These are phyloP conservation scores for Aptenodytes patagonicus DNA, from an alignment of 2,113 vertebrate species.

Conservation along the genomic window DNA sequence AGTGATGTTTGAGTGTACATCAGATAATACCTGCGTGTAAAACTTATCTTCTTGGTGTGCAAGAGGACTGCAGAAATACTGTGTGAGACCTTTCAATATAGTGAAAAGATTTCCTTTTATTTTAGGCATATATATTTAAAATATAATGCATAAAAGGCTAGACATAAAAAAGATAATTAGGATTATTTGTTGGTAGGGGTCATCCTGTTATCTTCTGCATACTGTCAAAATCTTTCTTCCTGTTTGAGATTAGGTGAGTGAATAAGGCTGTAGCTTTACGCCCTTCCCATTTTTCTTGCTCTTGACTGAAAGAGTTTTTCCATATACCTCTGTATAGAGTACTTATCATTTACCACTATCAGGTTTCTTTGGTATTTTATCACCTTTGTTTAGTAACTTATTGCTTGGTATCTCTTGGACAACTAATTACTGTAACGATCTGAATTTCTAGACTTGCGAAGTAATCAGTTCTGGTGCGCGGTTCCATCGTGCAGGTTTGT, in stretches of 20 bases:
- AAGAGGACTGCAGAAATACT: not conserved
- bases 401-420: not conserved
- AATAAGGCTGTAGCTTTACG: not conserved
- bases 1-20: not conserved
- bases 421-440: not conserved
- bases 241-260: not conserved
- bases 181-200: not conserved
- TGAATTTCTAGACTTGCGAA: not conserved
- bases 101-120: not conserved
- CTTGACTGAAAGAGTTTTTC: not conserved
- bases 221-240: not conserved
- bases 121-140: not conserved
- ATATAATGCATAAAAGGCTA: not conserved
- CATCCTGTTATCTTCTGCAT: not conserved
- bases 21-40: not conserved
- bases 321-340: not conserved
- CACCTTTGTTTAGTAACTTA: not conserved
- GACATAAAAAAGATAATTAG: not conserved
- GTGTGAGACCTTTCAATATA: not conserved
- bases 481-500: rapidly evolving
- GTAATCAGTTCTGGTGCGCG: not conserved
- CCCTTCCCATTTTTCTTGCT: not conserved
- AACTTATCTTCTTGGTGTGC: not conserved
- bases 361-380: not conserved
- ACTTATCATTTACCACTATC: not conserved